Conservation (phyloP, 2,113 vertebrate genomes). For the Cebus imitator region DNA sequence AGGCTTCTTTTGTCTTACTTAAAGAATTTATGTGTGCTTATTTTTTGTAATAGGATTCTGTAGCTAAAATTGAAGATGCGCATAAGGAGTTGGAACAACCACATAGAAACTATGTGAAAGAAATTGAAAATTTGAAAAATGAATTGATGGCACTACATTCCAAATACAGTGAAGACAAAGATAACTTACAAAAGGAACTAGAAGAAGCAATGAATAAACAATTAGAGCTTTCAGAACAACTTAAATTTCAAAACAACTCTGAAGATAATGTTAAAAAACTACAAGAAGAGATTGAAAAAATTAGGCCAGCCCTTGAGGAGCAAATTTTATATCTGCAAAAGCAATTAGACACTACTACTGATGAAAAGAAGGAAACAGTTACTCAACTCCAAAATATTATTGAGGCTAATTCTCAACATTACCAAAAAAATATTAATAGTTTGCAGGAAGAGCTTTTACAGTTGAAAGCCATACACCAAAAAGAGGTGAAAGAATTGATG, state of each 20-base stretch:
- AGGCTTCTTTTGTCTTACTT: background rate
- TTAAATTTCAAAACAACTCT: conserved; percentile 76
- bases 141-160: conserved; percentile 81
- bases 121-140: conserved; percentile 86
- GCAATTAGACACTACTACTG: conserved; percentile 82
- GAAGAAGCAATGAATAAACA: conserved; percentile 84
- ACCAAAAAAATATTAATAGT: conserved; percentile 86
- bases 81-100: conserved; percentile 85
- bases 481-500: conserved; percentile 89
- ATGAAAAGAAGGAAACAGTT: conserved; percentile 83
- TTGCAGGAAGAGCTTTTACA: conserved; percentile 88
- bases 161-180: conserved; percentile 87
- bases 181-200: conserved; percentile 85
- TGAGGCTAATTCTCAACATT: conserved; percentile 84
- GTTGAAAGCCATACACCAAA: conserved; percentile 85
- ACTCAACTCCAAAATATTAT: conserved; percentile 85
- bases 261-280: conserved; percentile 79
- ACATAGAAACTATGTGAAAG: conserved; percentile 81
- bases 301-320: conserved; percentile 83
- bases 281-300: conserved; percentile 82
- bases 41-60: conserved; percentile 84
- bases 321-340: conserved; percentile 85
- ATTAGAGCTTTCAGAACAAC: conserved; percentile 80
- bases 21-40: conserved; percentile 60
- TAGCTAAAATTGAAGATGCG: conserved; percentile 80